phyloP scores from a whole-genome alignment of 2,797 vertebrate genomes.

The Gorsachius magnificus region DNA sequence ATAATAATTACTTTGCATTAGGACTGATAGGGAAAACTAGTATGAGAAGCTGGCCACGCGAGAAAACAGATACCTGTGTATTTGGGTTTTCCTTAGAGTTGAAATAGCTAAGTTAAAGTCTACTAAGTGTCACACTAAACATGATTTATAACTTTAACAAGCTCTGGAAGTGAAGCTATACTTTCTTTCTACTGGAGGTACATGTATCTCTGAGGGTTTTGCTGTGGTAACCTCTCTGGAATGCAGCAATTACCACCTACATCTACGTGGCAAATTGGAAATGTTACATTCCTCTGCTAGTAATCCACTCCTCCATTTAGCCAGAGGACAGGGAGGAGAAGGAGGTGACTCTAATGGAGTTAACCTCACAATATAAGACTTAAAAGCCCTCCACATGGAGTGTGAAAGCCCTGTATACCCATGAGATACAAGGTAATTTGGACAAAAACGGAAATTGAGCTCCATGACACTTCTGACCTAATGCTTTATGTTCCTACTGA shows the following conservation, averaged over 20 bases:
- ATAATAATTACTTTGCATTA: slow-evolving; percentile 4
- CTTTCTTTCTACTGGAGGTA: neutral
- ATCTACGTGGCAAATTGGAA: slow-evolving; percentile 23
- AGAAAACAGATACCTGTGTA: neutral
- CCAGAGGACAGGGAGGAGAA: slow-evolving; percentile 59
- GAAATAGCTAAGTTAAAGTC: neutral
- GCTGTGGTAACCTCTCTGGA: slow-evolving; percentile 19
- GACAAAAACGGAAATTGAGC: neutral
- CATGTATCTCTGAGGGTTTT: neutral
- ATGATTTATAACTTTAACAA: neutral
- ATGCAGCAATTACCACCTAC: slow-evolving; percentile 28
- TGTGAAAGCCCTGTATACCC: neutral
- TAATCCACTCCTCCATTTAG: slow-evolving; percentile 47
- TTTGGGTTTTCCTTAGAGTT: neutral
- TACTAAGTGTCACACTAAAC: neutral
- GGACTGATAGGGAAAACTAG: neutral
- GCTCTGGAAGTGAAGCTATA: neutral
- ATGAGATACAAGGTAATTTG: neutral
- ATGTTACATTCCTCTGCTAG: slow-evolving; percentile 26
- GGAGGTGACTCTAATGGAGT: neutral
- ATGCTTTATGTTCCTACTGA: neutral
- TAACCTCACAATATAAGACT: neutral
- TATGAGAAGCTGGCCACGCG: neutral
- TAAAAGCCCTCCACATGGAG: neutral
- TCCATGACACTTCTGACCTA: neutral